These are phyloP conservation scores for Drymodes brunneopygia DNA, from an alignment of 2,113 vertebrate species.

Conservation along the genomic window DNA sequence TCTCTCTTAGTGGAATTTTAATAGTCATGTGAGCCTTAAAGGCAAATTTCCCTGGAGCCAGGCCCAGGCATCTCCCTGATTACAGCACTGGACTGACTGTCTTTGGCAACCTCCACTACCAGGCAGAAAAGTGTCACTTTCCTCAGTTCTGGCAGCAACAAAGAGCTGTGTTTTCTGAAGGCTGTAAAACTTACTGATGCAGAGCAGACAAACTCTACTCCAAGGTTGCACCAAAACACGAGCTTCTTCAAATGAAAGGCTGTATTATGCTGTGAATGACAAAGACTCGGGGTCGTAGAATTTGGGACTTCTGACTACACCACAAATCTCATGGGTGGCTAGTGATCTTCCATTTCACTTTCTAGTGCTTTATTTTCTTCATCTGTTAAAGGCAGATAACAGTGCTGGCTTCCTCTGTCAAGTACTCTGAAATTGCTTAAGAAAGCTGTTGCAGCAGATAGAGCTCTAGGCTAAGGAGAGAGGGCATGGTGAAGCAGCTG, in stretches of 20 bases:
- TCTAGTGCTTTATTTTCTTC: not conserved
- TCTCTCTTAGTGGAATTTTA: not conserved
- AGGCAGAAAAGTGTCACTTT: not conserved
- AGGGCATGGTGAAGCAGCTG: not conserved
- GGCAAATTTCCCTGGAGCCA: not conserved
- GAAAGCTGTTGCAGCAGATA: not conserved
- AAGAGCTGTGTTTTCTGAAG: not conserved
- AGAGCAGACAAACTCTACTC: not conserved
- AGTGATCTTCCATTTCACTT: not conserved
- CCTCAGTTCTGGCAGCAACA: not conserved
- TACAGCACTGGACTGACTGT: not conserved
- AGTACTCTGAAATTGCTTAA: not conserved
- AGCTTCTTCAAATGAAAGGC: not conserved
- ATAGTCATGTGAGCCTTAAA: not conserved
- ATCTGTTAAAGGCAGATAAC: not conserved
- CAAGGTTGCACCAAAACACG: not conserved
- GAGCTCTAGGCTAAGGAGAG: not conserved
- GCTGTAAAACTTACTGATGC: not conserved
- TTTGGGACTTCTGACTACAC: not conserved
- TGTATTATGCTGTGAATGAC: not conserved
- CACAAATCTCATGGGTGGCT: not conserved
- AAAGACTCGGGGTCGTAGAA: not conserved
- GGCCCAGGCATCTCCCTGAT: not conserved
- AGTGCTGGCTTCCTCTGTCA: not conserved
- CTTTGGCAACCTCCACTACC: not conserved